Percentiles rank a stretch among this genome's conserved stretches.
Evolutionary conservation across 1,140 invertebrate genomes (phyloP).

Genomic region (Orchestia grillus): DNA sequence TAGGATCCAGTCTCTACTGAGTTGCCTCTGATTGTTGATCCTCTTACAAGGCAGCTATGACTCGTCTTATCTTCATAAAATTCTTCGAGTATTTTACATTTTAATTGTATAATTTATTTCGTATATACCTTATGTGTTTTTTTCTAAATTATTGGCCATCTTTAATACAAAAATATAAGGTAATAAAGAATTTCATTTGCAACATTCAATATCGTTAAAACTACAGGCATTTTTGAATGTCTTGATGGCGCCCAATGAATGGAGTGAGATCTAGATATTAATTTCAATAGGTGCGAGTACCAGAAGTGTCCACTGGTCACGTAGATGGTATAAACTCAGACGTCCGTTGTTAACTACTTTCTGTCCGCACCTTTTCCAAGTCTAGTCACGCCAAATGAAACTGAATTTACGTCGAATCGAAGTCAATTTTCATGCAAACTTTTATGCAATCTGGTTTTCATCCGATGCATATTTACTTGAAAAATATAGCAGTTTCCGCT

Average conservation of each 20-base stretch:
- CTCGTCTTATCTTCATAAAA: not conserved
- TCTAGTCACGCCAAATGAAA: too few species aligned
- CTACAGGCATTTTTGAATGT: not conserved
- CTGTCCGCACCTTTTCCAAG: too few species aligned
- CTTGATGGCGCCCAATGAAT: not conserved
- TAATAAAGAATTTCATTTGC: not conserved
- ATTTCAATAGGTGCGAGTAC: not conserved
- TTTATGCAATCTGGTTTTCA: too few species aligned
- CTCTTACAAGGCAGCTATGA: constrained; percentile 6
- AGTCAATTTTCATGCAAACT: too few species aligned
- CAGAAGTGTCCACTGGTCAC: not conserved
- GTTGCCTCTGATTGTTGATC: not conserved
- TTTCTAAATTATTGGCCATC: constrained; percentile 53
- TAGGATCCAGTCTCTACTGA: not conserved
- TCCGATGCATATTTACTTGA: too few species aligned
- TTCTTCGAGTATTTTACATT: constrained; percentile 22
- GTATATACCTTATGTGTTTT: constrained; percentile 35
- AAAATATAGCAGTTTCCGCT: too few species aligned
- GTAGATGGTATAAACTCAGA: too few species aligned
- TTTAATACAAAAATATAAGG: constrained; percentile 41
- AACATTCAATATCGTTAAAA: not conserved
- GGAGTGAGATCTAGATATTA: not conserved
- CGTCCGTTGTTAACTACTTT: too few species aligned
- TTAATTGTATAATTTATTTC: constrained; percentile 51
- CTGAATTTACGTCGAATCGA: too few species aligned